Evolutionary conservation across 1,140 invertebrate species (phyloP).

Genomic region (Pararge aegeria): DNA sequence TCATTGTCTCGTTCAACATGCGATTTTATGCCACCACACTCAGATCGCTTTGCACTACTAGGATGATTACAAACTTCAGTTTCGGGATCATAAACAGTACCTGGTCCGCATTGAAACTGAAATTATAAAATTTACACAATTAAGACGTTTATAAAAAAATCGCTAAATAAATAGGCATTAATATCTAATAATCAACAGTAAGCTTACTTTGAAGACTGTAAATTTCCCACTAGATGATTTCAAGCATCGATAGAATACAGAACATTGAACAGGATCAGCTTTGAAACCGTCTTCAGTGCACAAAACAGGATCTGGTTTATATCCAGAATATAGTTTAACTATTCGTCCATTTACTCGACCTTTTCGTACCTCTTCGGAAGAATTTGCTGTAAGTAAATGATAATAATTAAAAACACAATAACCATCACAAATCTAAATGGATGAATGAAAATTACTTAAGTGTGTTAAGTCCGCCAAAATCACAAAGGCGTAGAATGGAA

Average conservation of each 20-base stretch:
- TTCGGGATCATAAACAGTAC: constrained; percentile 85
- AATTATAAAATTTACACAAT: constrained; percentile 45
- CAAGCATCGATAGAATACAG: constrained; percentile 81
- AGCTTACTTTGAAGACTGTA: constrained; percentile 56
- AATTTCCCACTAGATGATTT: constrained; percentile 67
- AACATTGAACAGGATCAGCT: constrained; percentile 81
- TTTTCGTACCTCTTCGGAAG: constrained; percentile 25
- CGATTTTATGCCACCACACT: constrained; percentile 68
- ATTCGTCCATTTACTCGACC: constrained; percentile 50
- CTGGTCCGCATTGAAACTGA: constrained; percentile 85
- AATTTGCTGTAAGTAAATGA: constrained; percentile 36
- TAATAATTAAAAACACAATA: not conserved
- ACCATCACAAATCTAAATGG: too few species aligned
- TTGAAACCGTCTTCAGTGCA: constrained; percentile 83
- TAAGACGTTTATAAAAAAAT: not conserved
- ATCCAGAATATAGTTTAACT: constrained; percentile 59
- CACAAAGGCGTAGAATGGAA: too few species aligned
- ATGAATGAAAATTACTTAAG: too few species aligned
- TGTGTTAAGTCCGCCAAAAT: too few species aligned
- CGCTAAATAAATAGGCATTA: not conserved
- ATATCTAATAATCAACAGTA: not conserved
- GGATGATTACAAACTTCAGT: constrained; percentile 85
- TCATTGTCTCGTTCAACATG: constrained; percentile 33
- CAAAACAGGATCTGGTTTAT: constrained; percentile 48
- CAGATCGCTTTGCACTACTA: constrained; percentile 80